Conservation (phyloP, 2,888 invertebrate genomes). For the Eustalomyia histrio region DNA sequence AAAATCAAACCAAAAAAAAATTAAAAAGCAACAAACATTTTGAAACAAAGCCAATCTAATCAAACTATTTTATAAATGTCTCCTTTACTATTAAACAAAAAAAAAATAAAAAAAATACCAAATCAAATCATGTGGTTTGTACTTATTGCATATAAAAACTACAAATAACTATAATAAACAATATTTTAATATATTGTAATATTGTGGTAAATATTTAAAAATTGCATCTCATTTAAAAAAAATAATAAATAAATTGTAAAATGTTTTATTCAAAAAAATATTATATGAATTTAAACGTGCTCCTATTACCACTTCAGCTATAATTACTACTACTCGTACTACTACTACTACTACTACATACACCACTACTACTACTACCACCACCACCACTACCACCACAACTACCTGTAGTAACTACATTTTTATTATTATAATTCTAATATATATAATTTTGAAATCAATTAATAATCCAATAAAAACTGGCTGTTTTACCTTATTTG, state of each 20-base stretch:
- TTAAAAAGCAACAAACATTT: slow-evolving; percentile 68
- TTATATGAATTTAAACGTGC: slow-evolving; percentile 32
- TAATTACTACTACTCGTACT: slow-evolving; percentile 40
- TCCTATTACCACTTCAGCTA: slow-evolving; percentile 51
- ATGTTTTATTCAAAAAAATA: slow-evolving; percentile 21
- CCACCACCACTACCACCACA: slow-evolving; percentile 27
- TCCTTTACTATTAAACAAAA: slow-evolving; percentile 47
- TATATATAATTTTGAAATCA: slow-evolving; percentile 45
- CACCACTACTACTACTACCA: slow-evolving; percentile 34
- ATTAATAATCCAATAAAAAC: slow-evolving; percentile 52
- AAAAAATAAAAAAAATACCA: too few relatives aligned
- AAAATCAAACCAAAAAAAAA: slow-evolving; percentile 44
- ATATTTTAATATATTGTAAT: slow-evolving; percentile 15
- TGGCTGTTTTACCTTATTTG: slow-evolving; percentile 45
- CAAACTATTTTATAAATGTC: slow-evolving; percentile 53
- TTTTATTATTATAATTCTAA: slow-evolving; percentile 39
- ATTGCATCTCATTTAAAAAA: slow-evolving; percentile 41
- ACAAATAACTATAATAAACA: slow-evolving; percentile 22
- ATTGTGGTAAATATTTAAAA: slow-evolving; percentile 8
- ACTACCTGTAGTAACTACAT: slow-evolving; percentile 62
- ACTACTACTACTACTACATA: slow-evolving; percentile 48
- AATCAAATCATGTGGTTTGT: slow-evolving; percentile 19
- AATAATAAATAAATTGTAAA: slow-evolving; percentile 49
- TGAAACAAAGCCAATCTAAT: slow-evolving; percentile 60
- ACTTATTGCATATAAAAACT: slow-evolving; percentile 24